Conservation (phyloP, 2,888 invertebrate genomes). For the Halictus quadricinctus region DNA sequence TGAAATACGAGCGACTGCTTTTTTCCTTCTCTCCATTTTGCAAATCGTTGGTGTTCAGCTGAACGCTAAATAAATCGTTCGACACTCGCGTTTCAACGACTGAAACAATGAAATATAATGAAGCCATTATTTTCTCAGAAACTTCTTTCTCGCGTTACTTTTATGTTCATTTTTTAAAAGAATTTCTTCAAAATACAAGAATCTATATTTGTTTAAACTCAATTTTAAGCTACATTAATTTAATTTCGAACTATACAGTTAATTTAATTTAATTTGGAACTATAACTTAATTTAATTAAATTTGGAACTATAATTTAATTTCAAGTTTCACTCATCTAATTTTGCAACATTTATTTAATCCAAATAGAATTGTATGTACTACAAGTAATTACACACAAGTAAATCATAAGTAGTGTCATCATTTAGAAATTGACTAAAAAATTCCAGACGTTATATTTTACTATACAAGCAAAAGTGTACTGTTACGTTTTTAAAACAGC, state of each 20-base stretch:
- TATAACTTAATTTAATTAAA: background rate
- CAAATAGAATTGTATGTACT: too few relatives aligned
- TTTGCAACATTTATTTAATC: too few relatives aligned
- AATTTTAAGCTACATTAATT: background rate
- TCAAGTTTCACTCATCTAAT: background rate
- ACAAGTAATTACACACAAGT: too few relatives aligned
- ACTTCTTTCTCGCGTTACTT: background rate
- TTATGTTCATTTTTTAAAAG: background rate
- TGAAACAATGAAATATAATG: background rate
- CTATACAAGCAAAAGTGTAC: too few relatives aligned
- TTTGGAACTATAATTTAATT: background rate
- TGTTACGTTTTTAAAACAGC: too few relatives aligned
- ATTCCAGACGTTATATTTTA: too few relatives aligned
- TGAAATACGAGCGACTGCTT: slow-evolving; percentile 28
- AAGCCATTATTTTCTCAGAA: background rate
- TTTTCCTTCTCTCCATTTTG: slow-evolving; percentile 1
- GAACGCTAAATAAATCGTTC: slow-evolving; percentile 31
- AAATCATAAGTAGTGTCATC: too few relatives aligned
- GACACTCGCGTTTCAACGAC: background rate
- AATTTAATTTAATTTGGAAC: too few relatives aligned
- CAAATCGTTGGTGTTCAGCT: slow-evolving; percentile 10
- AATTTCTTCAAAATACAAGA: background rate
- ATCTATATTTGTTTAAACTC: background rate
- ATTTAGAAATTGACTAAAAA: too few relatives aligned
- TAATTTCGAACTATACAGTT: background rate